Base-by-base conservation (phyloP, 2,113 vertebrate genomes). In the Pampusana beccarii region DNA sequence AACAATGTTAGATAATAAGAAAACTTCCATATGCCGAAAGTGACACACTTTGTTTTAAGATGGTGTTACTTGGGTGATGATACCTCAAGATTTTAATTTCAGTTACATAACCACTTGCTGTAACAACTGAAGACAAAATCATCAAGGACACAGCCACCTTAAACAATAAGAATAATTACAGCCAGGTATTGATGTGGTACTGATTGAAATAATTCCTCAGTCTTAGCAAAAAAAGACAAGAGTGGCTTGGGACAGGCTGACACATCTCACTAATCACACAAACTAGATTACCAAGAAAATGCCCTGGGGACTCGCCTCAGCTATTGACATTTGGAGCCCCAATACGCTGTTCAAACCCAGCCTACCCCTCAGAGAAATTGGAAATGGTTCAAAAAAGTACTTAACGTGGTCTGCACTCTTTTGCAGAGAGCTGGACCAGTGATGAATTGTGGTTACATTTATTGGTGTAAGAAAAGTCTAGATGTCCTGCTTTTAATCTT, bases 1-100 rank as follows among this genome's bases (percentile, higher is more conserved):
- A 95, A 93, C 74, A 97, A 65, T 7, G 13, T 94, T 31, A 44
- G 56, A 74, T 24, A 56, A 12, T 80, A 70, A 92, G 71, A 86
- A 82, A 66, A 80, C 4, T 82, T 83, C 24, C 44, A 54, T 13
- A 34, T 17, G 29, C 38, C 56, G 24, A 1, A 86, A 80, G 15
- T 10, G 18, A 48, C 53, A 79, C 11, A 26, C 3, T 86, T 70
- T 25, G 40, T 25, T 89, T 80, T 46, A 72, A 38, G 31, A 62
- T 28, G 20, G 6, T 3, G 10, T 73, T 79, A 60, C 16, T 42
- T 64, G 16, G 56, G 31, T 77, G 48, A 56, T 4, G 42, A 71
- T 36, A 67, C 15, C 44, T 62, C 51, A 44, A 66, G 25, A 58
- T 38, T 83, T 74, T 56, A 2, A 74, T 93, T 64, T 53, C 33